phyloP scores from a whole-genome alignment of 2,888 invertebrate species.

The Synanthedon andrenaeformis region DNA sequence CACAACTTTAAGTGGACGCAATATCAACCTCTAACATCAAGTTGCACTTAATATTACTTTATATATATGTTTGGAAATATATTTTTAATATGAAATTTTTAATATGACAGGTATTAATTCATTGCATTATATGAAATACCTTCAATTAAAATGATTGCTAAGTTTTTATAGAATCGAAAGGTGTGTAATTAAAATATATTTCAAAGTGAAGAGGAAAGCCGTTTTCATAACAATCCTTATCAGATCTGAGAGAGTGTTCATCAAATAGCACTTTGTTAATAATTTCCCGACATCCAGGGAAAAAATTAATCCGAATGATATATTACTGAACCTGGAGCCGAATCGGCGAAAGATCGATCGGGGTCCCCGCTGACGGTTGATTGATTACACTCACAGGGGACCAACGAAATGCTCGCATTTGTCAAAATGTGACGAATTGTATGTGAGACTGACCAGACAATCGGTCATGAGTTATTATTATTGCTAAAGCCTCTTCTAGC shows the following conservation, averaged over 20 bases:
- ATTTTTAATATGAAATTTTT: neutral
- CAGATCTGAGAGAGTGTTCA: neutral
- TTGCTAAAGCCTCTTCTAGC: too few species aligned
- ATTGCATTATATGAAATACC: too few species aligned
- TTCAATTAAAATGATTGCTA: too few species aligned
- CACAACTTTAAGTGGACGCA: too few species aligned
- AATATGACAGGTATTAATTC: neutral
- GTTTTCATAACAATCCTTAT: neutral
- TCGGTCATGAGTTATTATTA: neutral
- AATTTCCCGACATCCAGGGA: neutral
- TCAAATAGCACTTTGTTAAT: neutral
- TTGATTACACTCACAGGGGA: slow-evolving; percentile 6
- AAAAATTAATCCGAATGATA: slow-evolving; percentile 11
- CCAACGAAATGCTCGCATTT: slow-evolving; percentile 5
- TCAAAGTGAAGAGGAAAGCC: neutral
- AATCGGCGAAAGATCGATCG: slow-evolving; percentile 12
- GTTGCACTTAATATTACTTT: too few species aligned
- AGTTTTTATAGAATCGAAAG: too few species aligned
- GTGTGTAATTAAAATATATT: too few species aligned
- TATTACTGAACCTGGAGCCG: slow-evolving; percentile 9
- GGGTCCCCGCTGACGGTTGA: slow-evolving; percentile 2
- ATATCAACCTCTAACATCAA: too few species aligned
- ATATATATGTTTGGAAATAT: neutral
- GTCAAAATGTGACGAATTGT: slow-evolving; percentile 7
- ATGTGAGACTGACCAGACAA: neutral